Evolutionary conservation across 2,797 vertebrate species (phyloP), one percentile per base, ranked within the genome.

Genomic region (Acanthopagrus latus): DNA sequence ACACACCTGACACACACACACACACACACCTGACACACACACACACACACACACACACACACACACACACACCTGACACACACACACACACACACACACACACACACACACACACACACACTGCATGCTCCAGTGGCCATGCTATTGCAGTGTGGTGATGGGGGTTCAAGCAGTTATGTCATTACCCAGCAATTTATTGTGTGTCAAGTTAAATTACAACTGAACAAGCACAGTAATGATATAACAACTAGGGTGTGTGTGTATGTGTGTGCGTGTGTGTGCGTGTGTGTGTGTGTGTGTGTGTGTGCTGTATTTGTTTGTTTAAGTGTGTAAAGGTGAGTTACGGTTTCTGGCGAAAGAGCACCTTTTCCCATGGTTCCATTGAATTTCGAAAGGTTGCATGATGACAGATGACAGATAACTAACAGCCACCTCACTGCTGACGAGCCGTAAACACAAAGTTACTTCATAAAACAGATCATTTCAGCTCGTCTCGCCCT

Each of bases 161-260:
- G 80, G 76, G 55, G 67, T 78, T 76, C 62, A 70, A 75, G 80
- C 69, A 52, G 23, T 82, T 75, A 60, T 85, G 88, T 91, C 88
- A 84, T 83, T 89, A 92, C 89, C 68, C 64, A 62, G 77, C 85
- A 91, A 91, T 93, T 84, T 90, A 85, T 82, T 72, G 27, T 10
- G 33, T 82, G 85, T 89, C 78, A 83, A 65, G 58, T 76, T 87
- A 85, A 90, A 27, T 88, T 84, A 89, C 68, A 80, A 86, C 52
- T 64, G 64, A 88, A 82, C 43, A 71, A 87, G 69, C 60, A 44
- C 1, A 4, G 65, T 59, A 75, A 85, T 66, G 64, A 81, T 64
- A 84, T 65, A 73, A 72, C 10, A 5, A 43, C 21, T 18, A 51
- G 2, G 4, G 59, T 60, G 47, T 68, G 20, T 56, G 11, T 66